phyloP scores from a whole-genome alignment of 1,140 invertebrate species.

The Drosophila pallidifrons region DNA sequence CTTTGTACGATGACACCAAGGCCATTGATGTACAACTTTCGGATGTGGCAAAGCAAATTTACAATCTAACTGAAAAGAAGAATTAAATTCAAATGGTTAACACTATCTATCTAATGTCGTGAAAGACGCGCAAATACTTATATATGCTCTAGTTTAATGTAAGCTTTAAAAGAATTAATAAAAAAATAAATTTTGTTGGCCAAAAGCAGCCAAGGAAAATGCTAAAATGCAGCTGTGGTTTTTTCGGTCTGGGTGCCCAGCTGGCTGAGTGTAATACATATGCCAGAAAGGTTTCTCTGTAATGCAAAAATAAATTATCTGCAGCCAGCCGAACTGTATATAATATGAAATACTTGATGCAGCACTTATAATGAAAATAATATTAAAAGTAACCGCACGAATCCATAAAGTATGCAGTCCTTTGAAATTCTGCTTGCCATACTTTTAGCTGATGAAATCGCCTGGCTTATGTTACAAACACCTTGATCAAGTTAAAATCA shows the following conservation, averaged over 20 bases:
- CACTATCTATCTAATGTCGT: slow-evolving; percentile 35
- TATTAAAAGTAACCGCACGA: neutral
- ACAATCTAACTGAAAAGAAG: slow-evolving; percentile 84
- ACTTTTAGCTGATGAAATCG: slow-evolving; percentile 28
- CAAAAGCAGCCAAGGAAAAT: slow-evolving; percentile 62
- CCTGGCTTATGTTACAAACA: slow-evolving; percentile 3
- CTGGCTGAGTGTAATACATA: slow-evolving; percentile 27
- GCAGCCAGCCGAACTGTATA: neutral
- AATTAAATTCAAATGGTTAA: slow-evolving; percentile 76
- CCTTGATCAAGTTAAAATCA: neutral
- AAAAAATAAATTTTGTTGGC: slow-evolving; percentile 49
- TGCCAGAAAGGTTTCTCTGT: slow-evolving; percentile 1
- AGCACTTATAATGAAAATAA: slow-evolving; percentile 3
- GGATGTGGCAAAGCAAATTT: slow-evolving; percentile 90
- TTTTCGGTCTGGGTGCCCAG: slow-evolving; percentile 12
- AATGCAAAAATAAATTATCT: slow-evolving; percentile 36
- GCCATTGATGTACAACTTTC: slow-evolving; percentile 95
- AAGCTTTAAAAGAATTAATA: slow-evolving; percentile 56
- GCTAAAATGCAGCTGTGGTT: slow-evolving; percentile 59
- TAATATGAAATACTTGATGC: neutral
- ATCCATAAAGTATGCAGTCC: slow-evolving; percentile 4
- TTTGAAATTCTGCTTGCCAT: slow-evolving; percentile 1
- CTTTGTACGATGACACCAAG: slow-evolving; percentile 92
- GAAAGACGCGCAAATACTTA: slow-evolving; percentile 4
- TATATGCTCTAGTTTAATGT: slow-evolving; percentile 62